Evolutionary conservation across 2,797 vertebrate genomes (phyloP).

Genomic region (Mus spretus): DNA sequence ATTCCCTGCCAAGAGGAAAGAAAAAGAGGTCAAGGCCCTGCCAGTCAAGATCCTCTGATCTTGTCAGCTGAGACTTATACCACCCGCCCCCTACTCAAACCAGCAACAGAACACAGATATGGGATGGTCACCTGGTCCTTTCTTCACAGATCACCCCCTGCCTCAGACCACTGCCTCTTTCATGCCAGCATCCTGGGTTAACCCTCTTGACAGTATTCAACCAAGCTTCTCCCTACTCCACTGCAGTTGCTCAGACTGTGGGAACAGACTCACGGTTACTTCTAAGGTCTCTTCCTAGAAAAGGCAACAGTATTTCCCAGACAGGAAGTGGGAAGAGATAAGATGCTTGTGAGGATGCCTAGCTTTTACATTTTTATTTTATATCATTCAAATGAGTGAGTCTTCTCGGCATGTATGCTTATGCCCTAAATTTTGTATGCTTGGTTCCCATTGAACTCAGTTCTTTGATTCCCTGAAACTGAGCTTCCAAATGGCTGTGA

Average conservation of each 20-base stretch:
- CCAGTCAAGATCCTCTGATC: not conserved
- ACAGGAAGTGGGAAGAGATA: not conserved
- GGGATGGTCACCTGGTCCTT: fast-evolving
- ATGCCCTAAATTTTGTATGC: not conserved
- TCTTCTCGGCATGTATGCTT: not conserved
- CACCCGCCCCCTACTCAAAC: no score
- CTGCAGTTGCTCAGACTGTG: not conserved
- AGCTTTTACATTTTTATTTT: not conserved
- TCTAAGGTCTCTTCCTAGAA: slow-evolving; percentile 38
- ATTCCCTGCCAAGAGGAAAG: not conserved
- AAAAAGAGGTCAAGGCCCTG: not conserved
- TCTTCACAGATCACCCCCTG: not conserved
- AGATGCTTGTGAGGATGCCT: not conserved
- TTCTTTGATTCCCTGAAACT: not conserved
- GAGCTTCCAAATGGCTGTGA: not conserved
- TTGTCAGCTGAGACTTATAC: not conserved
- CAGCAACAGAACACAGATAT: not conserved
- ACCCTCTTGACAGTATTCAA: not conserved
- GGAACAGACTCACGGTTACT: not conserved
- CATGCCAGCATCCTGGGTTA: not conserved
- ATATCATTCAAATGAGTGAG: not conserved
- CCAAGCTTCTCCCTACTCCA: not conserved
- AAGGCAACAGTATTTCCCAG: slow-evolving; percentile 25
- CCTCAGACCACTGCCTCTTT: not conserved
- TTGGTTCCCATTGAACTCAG: not conserved